phyloP scores from a whole-genome alignment of 2,888 invertebrate species.

The Plebejus argus region DNA sequence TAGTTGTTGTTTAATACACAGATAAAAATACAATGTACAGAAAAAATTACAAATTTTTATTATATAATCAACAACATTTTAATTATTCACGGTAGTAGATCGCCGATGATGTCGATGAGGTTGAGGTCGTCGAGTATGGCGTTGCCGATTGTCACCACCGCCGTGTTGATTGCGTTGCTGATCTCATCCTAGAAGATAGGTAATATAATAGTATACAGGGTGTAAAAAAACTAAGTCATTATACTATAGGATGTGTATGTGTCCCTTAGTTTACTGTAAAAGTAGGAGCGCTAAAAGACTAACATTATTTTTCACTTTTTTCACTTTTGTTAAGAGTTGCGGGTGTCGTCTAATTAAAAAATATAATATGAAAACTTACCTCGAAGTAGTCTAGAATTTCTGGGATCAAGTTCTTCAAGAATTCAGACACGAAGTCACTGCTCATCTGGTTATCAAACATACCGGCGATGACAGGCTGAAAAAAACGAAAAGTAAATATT shows the following conservation, averaged over 20 bases:
- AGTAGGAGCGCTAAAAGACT: too few species aligned
- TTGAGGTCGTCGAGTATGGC: slow-evolving; percentile 53
- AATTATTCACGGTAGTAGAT: neutral
- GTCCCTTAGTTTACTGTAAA: too few species aligned
- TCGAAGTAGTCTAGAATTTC: slow-evolving; percentile 54
- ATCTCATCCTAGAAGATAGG: slow-evolving; percentile 53
- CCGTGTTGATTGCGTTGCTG: slow-evolving; percentile 49
- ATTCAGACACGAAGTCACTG: slow-evolving; percentile 55
- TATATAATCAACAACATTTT: neutral
- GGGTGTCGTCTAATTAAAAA: too few species aligned
- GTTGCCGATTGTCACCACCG: slow-evolving; percentile 51
- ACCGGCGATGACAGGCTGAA: slow-evolving; percentile 60
- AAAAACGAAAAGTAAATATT: slow-evolving; percentile 36
- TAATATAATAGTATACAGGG: too few species aligned
- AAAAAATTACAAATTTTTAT: neutral
- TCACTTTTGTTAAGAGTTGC: too few species aligned
- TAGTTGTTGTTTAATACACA: too few species aligned
- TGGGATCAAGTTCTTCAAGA: slow-evolving; percentile 55
- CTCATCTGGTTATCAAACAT: slow-evolving; percentile 53
- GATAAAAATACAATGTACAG: neutral
- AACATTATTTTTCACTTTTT: too few species aligned
- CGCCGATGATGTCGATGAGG: slow-evolving; percentile 39
- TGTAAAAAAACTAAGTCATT: too few species aligned
- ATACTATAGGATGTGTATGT: too few species aligned
- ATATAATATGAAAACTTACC: slow-evolving; percentile 48